A percentile compares a stretch with the other conserved stretches of the same genome.
phyloP scores from a whole-genome alignment of 2,797 vertebrate genomes.

The Hirundo rustica region DNA sequence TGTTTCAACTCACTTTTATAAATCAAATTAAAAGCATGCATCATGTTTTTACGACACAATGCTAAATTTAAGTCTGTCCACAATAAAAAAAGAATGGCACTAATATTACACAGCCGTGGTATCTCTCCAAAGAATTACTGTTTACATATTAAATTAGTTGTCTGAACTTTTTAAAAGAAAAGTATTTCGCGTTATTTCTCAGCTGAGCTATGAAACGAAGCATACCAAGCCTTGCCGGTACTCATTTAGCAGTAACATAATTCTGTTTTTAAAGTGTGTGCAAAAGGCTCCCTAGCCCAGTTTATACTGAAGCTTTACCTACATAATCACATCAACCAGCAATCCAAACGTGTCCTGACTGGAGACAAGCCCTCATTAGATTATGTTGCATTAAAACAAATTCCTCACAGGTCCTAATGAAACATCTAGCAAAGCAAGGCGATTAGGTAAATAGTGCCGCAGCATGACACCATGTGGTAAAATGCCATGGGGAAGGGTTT shows the following conservation, averaged over 20 bases:
- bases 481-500: conserved; percentile 40
- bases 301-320: background rate
- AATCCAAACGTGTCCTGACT: background rate
- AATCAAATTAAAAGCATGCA: conserved; percentile 30
- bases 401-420: conserved; percentile 26
- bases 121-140: conserved; percentile 8
- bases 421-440: conserved; percentile 18
- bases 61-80: conserved; percentile 39
- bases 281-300: background rate
- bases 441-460: conserved; percentile 21
- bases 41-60: background rate
- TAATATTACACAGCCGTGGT: background rate
- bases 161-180: background rate
- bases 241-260: background rate
- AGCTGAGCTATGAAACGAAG: background rate
- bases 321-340: background rate
- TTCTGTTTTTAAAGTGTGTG: background rate
- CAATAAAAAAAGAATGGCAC: conserved; percentile 12
- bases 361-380: conserved; percentile 30
- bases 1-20: conserved; percentile 15
- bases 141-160: conserved; percentile 1
- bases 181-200: background rate
- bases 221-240: background rate
- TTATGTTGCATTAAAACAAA: background rate
- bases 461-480: conserved; percentile 40